Base-by-base conservation (phyloP, 2,888 invertebrate species). In the Leistus spinibarbis region DNA sequence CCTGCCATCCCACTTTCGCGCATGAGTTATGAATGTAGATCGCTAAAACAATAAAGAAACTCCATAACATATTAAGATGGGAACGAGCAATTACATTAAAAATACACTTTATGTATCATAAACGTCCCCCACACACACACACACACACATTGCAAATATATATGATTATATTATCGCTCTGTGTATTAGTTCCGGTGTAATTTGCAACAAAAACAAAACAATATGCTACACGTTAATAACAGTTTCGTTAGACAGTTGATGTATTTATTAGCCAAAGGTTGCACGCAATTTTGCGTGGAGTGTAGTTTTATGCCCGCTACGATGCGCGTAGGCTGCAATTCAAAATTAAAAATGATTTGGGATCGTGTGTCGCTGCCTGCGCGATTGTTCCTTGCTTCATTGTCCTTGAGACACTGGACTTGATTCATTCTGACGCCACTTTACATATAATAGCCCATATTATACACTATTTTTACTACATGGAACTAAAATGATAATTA, bases 381-480 rank as follows among this genome's bases (percentile, higher is more conserved):
- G 16, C 57, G 69, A 72, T 72, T 72, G 72, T 72, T 56, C 56
- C 56, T 40, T 7, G 64, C 56, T 40, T 7, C 17, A 23, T 19
- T 23, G 67, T 23, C 73, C 73, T 73, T 73, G 73, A 66, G 73
- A 73, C 67, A 67, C 53, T 65, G 72, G 67, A 66, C 67, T 73
- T 73, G 73, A 73, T 73, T 73, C 66, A 73, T 73, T 73, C 73
- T 62, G 73, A 73, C 73, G 73, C 73, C 73, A 73, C 73, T 73
- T 67, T 67, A 67, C 66, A 73, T 73, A 73, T 73, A 73, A 73
- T 73, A 64, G 67, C 22, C 66, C 62, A 67, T 67, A 73, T 73
- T 73, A 73, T 73, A 40, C 40, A 13, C n/a, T 10, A 67, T 67
- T 73, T 67, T 73, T 65, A 67, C 60, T 60, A 67, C 73, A 66